Percentiles rank a stretch among this genome's conserved stretches.
phyloP scores from a whole-genome alignment of 2,797 vertebrate genomes.

The Anas bernieri region DNA sequence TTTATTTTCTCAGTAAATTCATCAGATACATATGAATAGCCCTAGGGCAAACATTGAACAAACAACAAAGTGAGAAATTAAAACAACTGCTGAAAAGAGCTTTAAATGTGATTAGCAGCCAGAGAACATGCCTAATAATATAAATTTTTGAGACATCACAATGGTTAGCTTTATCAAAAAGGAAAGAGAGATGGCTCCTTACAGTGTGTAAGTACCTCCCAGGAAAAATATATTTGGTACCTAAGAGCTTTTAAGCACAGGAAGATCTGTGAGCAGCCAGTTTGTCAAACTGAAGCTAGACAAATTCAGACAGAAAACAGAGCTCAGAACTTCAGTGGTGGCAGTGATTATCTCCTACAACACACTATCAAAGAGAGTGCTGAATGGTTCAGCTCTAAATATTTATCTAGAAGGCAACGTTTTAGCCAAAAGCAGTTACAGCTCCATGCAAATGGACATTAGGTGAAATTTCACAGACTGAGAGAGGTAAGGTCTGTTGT shows the following conservation, averaged over 20 bases:
- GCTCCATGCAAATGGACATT: neutral
- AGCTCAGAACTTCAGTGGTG: neutral
- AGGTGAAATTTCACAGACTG: neutral
- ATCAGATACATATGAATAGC: neutral
- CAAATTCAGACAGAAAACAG: neutral
- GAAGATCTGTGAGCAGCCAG: neutral
- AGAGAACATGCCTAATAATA: neutral
- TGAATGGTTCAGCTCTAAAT: neutral
- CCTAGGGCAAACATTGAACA: neutral
- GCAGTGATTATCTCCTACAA: neutral
- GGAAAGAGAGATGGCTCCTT: neutral
- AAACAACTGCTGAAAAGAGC: neutral
- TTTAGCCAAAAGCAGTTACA: neutral
- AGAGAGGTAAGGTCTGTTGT: neutral
- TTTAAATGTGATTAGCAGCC: neutral
- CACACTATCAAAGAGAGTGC: neutral
- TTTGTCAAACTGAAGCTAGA: neutral
- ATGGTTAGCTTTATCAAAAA: neutral
- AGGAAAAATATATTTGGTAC: neutral
- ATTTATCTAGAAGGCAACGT: neutral
- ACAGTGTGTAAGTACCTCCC: neutral
- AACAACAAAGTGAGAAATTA: neutral
- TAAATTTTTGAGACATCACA: neutral
- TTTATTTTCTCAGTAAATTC: neutral
- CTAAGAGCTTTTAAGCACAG: neutral